phyloP scores from a whole-genome alignment of 2,888 invertebrate genomes.

The Thelaira solivaga region DNA sequence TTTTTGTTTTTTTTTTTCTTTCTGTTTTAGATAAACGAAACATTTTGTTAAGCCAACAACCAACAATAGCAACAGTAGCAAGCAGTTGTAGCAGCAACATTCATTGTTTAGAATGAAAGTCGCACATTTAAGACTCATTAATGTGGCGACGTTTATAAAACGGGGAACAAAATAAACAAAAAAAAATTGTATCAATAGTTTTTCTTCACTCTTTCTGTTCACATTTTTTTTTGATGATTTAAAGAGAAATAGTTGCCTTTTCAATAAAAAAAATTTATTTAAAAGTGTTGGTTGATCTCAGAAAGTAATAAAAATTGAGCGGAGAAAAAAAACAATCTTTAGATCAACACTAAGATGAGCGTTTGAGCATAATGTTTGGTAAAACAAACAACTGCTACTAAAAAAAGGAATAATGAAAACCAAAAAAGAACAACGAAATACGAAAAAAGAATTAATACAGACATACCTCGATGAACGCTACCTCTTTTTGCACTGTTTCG shows the following conservation, averaged over 20 bases:
- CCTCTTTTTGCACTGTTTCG: too few relatives aligned
- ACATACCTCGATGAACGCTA: too few relatives aligned
- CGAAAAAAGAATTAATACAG: neutral
- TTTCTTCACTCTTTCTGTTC: constrained; percentile 23
- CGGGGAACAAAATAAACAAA: constrained; percentile 66
- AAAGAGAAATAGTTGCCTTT: constrained; percentile 50
- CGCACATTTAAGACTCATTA: constrained; percentile 74
- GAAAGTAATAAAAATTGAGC: neutral
- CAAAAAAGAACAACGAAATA: neutral
- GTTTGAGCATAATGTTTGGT: constrained; percentile 7
- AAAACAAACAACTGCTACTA: neutral
- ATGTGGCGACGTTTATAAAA: constrained; percentile 74
- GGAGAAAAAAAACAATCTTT: constrained; percentile 4
- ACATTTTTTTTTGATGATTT: constrained; percentile 41
- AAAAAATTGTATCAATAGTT: constrained; percentile 68
- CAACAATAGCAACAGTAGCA: constrained; percentile 11
- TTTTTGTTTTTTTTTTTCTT: too few relatives aligned
- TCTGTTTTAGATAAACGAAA: constrained; percentile 30
- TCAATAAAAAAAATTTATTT: constrained; percentile 36
- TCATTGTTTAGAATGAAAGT: constrained; percentile 66
- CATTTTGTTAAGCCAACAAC: constrained; percentile 53
- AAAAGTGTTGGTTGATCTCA: constrained; percentile 21
- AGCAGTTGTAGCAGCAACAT: too few relatives aligned
- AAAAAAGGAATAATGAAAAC: neutral
- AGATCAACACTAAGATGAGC: constrained; percentile 30